These are phyloP conservation scores for Malurus splendens DNA, from an alignment of 2,797 vertebrate species.

Conservation along the genomic window DNA sequence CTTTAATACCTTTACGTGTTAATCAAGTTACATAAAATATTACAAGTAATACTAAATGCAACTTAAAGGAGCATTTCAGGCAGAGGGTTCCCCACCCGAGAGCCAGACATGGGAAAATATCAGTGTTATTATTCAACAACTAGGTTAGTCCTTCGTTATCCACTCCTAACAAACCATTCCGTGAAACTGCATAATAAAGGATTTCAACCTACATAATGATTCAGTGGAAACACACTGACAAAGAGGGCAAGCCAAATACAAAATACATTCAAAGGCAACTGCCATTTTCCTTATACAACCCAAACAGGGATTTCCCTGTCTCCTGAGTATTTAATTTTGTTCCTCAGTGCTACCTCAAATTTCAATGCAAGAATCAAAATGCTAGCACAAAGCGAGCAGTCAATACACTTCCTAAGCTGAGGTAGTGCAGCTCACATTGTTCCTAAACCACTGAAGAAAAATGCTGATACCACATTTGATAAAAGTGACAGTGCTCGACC, in stretches of 20 bases:
- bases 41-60: neutral
- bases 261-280: neutral
- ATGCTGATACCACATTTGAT: constrained; percentile 14
- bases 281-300: neutral
- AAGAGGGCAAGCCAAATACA: neutral
- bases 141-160: neutral
- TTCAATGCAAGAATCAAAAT: neutral
- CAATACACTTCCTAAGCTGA: neutral
- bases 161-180: neutral
- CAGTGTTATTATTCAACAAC: neutral
- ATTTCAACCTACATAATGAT: neutral
- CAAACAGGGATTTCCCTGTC: neutral
- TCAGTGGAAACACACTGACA: neutral
- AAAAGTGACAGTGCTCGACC: constrained; percentile 22
- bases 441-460: constrained; percentile 1
- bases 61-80: neutral
- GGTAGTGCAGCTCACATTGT: neutral
- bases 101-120: neutral
- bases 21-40: neutral
- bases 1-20: neutral
- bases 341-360: neutral
- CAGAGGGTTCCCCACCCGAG: neutral
- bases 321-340: neutral
- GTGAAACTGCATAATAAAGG: neutral
- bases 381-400: neutral